Conservation (phyloP, 2,888 invertebrate species). For the Tetrapedia diversipes region DNA sequence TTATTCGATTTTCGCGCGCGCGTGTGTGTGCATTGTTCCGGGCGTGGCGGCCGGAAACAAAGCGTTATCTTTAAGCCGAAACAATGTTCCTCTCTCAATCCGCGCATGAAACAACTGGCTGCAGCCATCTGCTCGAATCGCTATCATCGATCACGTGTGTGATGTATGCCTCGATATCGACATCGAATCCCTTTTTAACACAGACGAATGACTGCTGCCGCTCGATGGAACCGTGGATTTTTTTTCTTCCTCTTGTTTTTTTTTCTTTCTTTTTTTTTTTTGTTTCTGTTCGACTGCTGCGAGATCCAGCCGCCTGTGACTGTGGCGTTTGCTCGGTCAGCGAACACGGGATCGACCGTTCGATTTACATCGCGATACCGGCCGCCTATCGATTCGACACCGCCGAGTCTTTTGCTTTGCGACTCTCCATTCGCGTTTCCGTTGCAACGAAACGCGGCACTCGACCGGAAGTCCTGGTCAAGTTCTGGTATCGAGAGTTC, state of each 20-base stretch:
- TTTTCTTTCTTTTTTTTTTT: not conserved
- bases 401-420: conserved; percentile 16
- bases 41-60: conserved; percentile 65
- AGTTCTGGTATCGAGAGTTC: not conserved
- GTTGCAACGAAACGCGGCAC: not conserved
- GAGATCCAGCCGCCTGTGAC: conserved; percentile 46
- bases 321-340: conserved; percentile 37
- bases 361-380: conserved; percentile 61
- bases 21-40: conserved; percentile 65
- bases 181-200: conserved; percentile 75
- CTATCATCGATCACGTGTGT: conserved; percentile 71
- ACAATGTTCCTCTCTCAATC: conserved; percentile 71
- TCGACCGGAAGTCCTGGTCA: too few relatives aligned
- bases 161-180: conserved; percentile 70
- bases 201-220: conserved; percentile 75
- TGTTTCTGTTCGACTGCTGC: conserved; percentile 40
- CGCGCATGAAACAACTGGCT: conserved; percentile 68
- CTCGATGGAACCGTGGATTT: conserved; percentile 47
- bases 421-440: not conserved
- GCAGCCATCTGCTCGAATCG: conserved; percentile 64
- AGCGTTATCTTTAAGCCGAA: conserved; percentile 72
- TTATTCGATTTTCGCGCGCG: conserved; percentile 70
- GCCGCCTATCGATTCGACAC: conserved; percentile 30
- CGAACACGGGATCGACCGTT: conserved; percentile 52
- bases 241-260: conserved; percentile 30